These are phyloP conservation scores for Microcebus jonahi DNA, from an alignment of 2,113 vertebrate genomes.

Conservation along the genomic window DNA sequence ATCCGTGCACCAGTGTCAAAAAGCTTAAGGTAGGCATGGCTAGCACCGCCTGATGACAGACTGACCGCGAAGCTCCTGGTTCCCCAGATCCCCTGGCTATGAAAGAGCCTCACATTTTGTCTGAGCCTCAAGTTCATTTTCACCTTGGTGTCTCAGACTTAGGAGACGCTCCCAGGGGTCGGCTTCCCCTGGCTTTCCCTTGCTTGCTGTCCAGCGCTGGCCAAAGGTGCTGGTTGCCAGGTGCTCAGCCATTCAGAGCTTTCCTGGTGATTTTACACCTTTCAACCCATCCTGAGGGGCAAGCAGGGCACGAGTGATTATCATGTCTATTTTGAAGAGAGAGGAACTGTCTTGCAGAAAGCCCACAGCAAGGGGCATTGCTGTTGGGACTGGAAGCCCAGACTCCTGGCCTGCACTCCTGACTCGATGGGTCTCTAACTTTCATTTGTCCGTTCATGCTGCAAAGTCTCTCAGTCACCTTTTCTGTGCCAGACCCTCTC, in stretches of 20 bases:
- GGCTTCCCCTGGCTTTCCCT: not conserved
- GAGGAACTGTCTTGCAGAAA: not conserved
- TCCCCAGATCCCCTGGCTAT: not conserved
- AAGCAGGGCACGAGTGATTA: not conserved
- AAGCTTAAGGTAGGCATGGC: conserved; percentile 95
- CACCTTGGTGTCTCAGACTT: not conserved
- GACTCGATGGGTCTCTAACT: not conserved
- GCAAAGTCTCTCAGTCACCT: not conserved
- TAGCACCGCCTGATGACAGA: not conserved
- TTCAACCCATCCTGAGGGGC: not conserved
- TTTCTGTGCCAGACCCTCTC: not conserved
- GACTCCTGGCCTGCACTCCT: not conserved
- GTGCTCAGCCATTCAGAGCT: not conserved
- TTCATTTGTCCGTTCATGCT: not conserved
- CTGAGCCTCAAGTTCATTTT: not conserved
- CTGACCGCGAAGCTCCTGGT: accelerated
- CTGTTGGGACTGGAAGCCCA: not conserved
- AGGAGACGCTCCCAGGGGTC: not conserved
- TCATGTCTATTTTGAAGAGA: not conserved
- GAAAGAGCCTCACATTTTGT: not conserved
- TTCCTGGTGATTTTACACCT: not conserved
- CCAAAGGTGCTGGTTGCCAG: not conserved
- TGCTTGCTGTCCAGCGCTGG: not conserved
- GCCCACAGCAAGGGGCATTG: not conserved
- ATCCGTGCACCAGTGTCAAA: conserved; percentile 97